phyloP scores from a whole-genome alignment of 2,797 vertebrate species.

The Pteropus rufus region DNA sequence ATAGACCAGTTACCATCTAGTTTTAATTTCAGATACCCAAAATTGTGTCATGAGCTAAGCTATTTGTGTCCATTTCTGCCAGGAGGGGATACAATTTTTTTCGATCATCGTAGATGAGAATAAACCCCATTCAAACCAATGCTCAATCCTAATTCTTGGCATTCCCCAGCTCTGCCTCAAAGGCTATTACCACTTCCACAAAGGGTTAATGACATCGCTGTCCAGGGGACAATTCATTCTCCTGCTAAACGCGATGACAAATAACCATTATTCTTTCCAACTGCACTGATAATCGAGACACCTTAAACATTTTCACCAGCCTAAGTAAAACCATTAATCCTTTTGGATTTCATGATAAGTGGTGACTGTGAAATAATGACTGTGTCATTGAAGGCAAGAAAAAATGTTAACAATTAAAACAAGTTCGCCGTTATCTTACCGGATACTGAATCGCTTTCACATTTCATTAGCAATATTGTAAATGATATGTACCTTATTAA shows the following conservation, averaged over 20 bases:
- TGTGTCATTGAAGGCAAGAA: constrained; percentile 94
- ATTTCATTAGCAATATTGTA: constrained; percentile 92
- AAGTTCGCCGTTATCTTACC: constrained; percentile 92
- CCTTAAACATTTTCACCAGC: constrained; percentile 98
- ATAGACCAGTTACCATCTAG: constrained; percentile 28
- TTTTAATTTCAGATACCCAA: constrained; percentile 55
- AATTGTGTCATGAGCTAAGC: neutral
- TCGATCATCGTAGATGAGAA: constrained; percentile 30
- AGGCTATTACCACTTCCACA: constrained; percentile 78
- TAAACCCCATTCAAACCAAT: constrained; percentile 37
- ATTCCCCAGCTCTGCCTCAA: constrained; percentile 71
- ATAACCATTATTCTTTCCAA: constrained; percentile 99
- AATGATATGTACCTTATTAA: constrained; percentile 91
- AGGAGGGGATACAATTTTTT: constrained; percentile 17
- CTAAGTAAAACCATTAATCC: constrained; percentile 99
- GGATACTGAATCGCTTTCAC: constrained; percentile 88
- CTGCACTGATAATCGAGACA: constrained; percentile 98
- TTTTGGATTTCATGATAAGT: constrained; percentile 97
- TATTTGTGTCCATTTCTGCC: neutral
- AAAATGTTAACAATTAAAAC: constrained; percentile 99
- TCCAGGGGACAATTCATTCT: constrained; percentile 94
- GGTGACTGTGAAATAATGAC: constrained; percentile 98
- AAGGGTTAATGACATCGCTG: constrained; percentile 93
- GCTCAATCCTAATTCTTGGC: constrained; percentile 65
- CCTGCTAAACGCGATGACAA: constrained; percentile 96